Evolutionary conservation across 2,888 invertebrate species (phyloP).

Genomic region (Allygus modestus): DNA sequence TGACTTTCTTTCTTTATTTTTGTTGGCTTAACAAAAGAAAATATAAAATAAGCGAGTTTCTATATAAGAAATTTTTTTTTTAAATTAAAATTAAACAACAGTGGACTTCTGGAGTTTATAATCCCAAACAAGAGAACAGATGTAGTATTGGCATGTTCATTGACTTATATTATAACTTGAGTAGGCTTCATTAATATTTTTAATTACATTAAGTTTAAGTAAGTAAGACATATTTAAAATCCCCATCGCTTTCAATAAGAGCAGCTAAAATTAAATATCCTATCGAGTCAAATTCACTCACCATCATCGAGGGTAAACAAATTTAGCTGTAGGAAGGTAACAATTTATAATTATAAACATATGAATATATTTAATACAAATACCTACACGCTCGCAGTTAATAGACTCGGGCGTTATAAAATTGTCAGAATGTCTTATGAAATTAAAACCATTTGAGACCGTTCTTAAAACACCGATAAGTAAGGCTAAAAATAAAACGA

Average conservation of each 20-base stretch:
- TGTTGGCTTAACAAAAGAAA: no score
- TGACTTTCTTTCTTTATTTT: no score
- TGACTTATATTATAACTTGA: not conserved
- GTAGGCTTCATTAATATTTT: not conserved
- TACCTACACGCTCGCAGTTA: constrained; percentile 25
- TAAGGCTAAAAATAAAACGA: constrained; percentile 33
- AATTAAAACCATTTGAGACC: constrained; percentile 33
- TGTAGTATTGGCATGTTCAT: not conserved
- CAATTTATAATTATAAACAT: constrained; percentile 41
- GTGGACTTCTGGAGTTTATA: no score
- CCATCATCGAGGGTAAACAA: constrained; percentile 37
- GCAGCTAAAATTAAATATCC: not conserved
- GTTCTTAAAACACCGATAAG: constrained; percentile 18
- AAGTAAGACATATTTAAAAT: not conserved
- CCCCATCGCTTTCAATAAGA: not conserved
- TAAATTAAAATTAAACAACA: no score
- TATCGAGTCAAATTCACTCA: constrained; percentile 19
- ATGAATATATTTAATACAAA: constrained; percentile 47
- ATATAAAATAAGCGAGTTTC: no score
- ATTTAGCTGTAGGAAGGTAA: constrained; percentile 34
- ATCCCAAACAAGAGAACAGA: no score
- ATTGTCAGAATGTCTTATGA: constrained; percentile 23
- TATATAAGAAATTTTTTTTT: no score
- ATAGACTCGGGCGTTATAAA: constrained; percentile 10
- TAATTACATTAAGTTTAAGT: constrained; percentile 5